These are phyloP conservation scores for Holacanthella duospinosa DNA, from an alignment of 2,888 invertebrate genomes.

Conservation along the genomic window DNA sequence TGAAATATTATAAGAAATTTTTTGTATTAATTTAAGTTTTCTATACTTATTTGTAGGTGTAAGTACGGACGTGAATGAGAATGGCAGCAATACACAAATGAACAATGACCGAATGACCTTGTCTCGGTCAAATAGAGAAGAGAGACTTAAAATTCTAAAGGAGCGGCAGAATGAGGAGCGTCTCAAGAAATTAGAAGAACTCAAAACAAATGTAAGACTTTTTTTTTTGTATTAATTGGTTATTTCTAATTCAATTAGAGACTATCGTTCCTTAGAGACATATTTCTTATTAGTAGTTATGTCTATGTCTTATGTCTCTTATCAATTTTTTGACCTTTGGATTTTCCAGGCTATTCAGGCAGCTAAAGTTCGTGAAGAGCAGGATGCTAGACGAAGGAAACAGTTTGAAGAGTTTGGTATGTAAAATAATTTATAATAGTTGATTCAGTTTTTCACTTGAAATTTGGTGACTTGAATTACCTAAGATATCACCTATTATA, in stretches of 20 bases:
- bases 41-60: background rate
- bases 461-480: too few species aligned
- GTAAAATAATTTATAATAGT: background rate
- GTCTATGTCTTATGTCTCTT: too few species aligned
- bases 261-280: too few species aligned
- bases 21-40: too few species aligned
- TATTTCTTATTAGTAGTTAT: too few species aligned
- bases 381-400: conserved; percentile 31
- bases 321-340: background rate
- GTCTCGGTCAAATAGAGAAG: conserved; percentile 6
- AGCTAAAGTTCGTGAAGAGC: conserved; percentile 33
- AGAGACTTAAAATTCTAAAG: conserved; percentile 46
- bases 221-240: background rate
- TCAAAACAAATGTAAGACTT: conserved; percentile 57
- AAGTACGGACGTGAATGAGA: background rate
- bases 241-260: background rate
- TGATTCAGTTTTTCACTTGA: background rate
- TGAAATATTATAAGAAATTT: background rate
- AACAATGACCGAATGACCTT: background rate
- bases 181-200: conserved; percentile 75
- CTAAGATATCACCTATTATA: too few species aligned
- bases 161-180: conserved; percentile 83
- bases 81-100: background rate
- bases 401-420: conserved; percentile 35
- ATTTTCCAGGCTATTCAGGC: conserved; percentile 29